These are phyloP conservation scores for Drosophila sp. DNA, from an alignment of 1,140 invertebrate genomes.

Conservation along the genomic window DNA sequence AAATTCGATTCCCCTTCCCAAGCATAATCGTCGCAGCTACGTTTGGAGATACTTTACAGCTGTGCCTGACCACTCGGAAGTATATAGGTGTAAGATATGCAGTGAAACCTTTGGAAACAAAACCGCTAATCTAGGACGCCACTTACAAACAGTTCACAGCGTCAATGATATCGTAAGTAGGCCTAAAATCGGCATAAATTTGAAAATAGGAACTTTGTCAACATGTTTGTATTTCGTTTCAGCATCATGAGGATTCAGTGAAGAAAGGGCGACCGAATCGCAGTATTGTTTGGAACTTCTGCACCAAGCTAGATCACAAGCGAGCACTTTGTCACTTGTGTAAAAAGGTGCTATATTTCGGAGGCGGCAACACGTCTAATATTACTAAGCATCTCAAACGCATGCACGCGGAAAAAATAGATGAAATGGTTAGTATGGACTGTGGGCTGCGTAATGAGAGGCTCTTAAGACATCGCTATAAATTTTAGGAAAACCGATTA, in stretches of 20 bases:
- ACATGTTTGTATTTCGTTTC: neutral
- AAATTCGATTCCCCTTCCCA: constrained; percentile 28
- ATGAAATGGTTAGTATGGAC: constrained; percentile 17
- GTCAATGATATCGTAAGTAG: constrained; percentile 30
- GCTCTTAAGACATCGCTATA: neutral
- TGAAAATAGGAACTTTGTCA: neutral
- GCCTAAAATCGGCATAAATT: neutral
- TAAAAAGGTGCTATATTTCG: constrained; percentile 62
- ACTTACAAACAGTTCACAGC: constrained; percentile 45
- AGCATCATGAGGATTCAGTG: constrained; percentile 13
- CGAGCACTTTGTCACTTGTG: constrained; percentile 64
- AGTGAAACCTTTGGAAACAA: constrained; percentile 51
- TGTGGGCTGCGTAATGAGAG: neutral
- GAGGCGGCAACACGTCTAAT: constrained; percentile 65
- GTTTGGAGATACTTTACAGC: constrained; percentile 58
- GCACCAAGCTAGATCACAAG: constrained; percentile 55
- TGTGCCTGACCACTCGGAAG: constrained; percentile 43
- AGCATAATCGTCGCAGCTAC: constrained; percentile 53
- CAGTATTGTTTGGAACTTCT: constrained; percentile 70
- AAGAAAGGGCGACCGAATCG: constrained; percentile 54
- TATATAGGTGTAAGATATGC: constrained; percentile 52
- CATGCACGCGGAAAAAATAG: constrained; percentile 53
- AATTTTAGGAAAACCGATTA: constrained; percentile 16
- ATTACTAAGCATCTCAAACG: constrained; percentile 66
- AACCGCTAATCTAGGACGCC: constrained; percentile 54